These are phyloP conservation scores for Eupithecia tripunctaria DNA, from an alignment of 2,888 invertebrate genomes.

Conservation along the genomic window DNA sequence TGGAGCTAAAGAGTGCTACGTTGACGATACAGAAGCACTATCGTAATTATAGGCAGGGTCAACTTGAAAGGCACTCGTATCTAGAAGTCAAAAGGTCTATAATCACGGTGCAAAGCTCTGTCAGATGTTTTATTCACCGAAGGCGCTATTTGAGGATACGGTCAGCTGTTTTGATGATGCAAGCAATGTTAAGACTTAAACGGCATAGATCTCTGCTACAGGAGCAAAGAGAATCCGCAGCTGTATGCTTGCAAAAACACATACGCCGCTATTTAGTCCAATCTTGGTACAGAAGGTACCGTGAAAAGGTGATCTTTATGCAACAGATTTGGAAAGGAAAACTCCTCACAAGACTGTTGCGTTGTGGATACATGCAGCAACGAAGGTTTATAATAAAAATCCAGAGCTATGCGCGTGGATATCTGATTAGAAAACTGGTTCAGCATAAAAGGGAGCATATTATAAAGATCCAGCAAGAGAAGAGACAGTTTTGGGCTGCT, in stretches of 20 bases:
- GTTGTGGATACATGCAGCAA: conserved; percentile 66
- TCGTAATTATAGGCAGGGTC: conserved; percentile 62
- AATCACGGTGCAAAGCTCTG: conserved; percentile 56
- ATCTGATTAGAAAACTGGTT: conserved; percentile 76
- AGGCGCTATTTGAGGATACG: conserved; percentile 59
- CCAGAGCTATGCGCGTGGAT: conserved; percentile 78
- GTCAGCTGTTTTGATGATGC: conserved; percentile 62
- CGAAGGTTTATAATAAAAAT: conserved; percentile 63
- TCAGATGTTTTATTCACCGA: conserved; percentile 60
- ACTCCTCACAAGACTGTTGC: conserved; percentile 64
- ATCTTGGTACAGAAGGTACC: conserved; percentile 59
- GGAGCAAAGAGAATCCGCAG: conserved; percentile 57
- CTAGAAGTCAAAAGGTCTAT: conserved; percentile 49
- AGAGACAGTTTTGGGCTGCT: conserved; percentile 80
- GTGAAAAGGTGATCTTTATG: conserved; percentile 59
- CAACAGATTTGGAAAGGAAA: conserved; percentile 76
- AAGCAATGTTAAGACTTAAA: conserved; percentile 69
- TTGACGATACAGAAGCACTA: conserved; percentile 69
- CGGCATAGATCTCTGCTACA: conserved; percentile 50
- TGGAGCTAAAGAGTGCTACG: conserved; percentile 53
- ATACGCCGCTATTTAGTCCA: conserved; percentile 62
- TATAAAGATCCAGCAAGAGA: conserved; percentile 70
- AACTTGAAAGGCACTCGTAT: conserved; percentile 53
- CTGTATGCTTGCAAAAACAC: conserved; percentile 68
- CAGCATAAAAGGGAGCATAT: conserved; percentile 71